These are phyloP conservation scores for Edolisoma coerulescens DNA, from an alignment of 2,113 vertebrate species.

Conservation along the genomic window DNA sequence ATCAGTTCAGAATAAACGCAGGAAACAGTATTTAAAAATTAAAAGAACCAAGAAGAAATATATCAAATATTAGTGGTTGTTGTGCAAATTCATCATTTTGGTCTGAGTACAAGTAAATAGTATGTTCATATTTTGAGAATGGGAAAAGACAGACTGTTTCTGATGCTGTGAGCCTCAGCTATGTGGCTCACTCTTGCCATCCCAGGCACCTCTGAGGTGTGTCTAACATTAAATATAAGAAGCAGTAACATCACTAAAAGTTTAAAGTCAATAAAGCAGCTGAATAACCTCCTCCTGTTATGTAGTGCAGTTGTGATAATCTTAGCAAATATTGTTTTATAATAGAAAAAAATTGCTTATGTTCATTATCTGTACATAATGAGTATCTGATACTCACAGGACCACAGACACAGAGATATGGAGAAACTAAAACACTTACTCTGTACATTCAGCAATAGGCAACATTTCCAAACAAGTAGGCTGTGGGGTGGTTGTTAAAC, in stretches of 20 bases:
- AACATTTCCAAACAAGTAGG: neutral
- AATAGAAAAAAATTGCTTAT: neutral
- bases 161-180: neutral
- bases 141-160: neutral
- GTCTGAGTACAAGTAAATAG: neutral
- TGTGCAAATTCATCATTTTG: neutral
- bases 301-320: neutral
- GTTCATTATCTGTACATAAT: no score
- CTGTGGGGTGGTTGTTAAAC: neutral
- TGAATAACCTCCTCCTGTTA: neutral
- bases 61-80: neutral
- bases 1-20: neutral
- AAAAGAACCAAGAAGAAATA: neutral
- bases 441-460: neutral
- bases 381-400: neutral
- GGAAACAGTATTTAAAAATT: neutral
- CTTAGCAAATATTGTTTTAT: neutral
- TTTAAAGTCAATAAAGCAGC: neutral
- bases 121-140: neutral
- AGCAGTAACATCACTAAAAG: neutral
- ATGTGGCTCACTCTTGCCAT: neutral
- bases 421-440: neutral
- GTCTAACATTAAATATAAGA: neutral
- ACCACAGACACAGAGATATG: neutral
- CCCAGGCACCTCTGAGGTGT: neutral